phyloP scores from a whole-genome alignment of 2,888 invertebrate species.

The Caenorhabditis doughertyi region DNA sequence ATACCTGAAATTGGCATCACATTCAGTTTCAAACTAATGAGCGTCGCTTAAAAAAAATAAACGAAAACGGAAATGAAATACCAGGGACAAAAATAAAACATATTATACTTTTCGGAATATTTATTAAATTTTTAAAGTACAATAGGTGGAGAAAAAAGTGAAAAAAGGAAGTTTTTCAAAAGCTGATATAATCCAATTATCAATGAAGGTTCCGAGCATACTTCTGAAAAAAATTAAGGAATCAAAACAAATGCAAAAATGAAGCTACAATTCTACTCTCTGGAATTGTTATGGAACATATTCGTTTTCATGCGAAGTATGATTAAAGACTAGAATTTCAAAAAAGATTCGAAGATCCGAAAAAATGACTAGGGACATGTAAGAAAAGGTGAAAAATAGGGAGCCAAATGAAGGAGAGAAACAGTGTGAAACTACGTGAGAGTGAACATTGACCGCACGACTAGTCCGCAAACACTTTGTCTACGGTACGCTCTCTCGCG shows the following conservation, averaged over 20 bases:
- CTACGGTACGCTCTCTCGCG: constrained; percentile 49
- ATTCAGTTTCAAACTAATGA: not conserved
- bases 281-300: not conserved
- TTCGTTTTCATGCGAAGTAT: constrained; percentile 19
- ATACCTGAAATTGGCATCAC: constrained; percentile 52
- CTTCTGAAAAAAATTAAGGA: constrained; percentile 55
- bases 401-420: constrained; percentile 7
- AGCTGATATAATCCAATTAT: not conserved
- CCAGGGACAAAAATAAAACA: not conserved
- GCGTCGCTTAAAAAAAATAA: not conserved
- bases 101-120: not conserved
- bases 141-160: not conserved
- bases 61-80: constrained; percentile 10
- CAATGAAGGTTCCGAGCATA: constrained; percentile 59
- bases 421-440: constrained; percentile 61
- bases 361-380: constrained; percentile 39
- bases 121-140: constrained; percentile 17
- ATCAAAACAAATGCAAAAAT: not conserved
- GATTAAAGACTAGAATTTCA: constrained; percentile 34
- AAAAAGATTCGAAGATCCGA: constrained; percentile 28
- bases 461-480: constrained; percentile 61
- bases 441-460: constrained; percentile 64
- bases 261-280: not conserved
- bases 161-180: not conserved
- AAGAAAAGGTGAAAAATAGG: constrained; percentile 25